phyloP scores from a whole-genome alignment of 2,113 vertebrate species.

The Phrynosoma blainvillii region DNA sequence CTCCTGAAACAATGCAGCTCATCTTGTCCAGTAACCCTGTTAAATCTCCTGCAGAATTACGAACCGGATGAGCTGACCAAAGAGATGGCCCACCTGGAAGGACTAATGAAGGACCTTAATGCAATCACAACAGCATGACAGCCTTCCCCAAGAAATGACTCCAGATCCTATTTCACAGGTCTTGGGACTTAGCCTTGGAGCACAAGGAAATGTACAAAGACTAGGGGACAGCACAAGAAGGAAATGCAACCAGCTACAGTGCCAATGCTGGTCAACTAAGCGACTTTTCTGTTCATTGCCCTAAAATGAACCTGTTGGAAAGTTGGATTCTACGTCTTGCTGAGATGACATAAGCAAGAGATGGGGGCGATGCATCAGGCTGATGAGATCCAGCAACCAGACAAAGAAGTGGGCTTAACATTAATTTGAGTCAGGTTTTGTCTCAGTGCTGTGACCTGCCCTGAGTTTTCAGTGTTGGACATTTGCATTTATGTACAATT shows the following conservation, averaged over 20 bases:
- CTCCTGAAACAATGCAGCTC: constrained; percentile 35
- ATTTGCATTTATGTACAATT: constrained; percentile 85
- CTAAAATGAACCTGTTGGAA: constrained; percentile 51
- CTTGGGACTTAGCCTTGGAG: constrained; percentile 75
- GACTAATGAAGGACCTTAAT: constrained; percentile 99
- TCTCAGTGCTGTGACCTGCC: constrained; percentile 78
- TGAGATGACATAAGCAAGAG: constrained; percentile 2
- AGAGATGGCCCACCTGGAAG: constrained; percentile 99
- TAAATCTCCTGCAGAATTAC: constrained; percentile 86
- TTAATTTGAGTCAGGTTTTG: constrained; percentile 80
- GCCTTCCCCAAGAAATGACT: constrained; percentile 54
- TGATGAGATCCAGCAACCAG: constrained; percentile 67
- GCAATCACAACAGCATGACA: constrained; percentile 94
- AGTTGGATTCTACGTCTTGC: constrained; percentile 59
- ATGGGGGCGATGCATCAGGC: constrained; percentile 55
- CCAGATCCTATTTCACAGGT: constrained; percentile 46
- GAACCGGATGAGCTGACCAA: constrained; percentile 98
- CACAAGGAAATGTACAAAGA: constrained; percentile 77
- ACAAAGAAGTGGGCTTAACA: constrained; percentile 72
- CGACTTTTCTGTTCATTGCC: constrained; percentile 47
- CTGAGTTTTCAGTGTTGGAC: constrained; percentile 85
- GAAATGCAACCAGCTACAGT: constrained; percentile 7
- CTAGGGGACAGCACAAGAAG: constrained; percentile 66
- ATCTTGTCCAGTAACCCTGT: constrained; percentile 73
- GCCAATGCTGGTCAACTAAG: constrained; percentile 22